Conservation (phyloP, 2,888 invertebrate genomes). For the Odontocerum albicorne region DNA sequence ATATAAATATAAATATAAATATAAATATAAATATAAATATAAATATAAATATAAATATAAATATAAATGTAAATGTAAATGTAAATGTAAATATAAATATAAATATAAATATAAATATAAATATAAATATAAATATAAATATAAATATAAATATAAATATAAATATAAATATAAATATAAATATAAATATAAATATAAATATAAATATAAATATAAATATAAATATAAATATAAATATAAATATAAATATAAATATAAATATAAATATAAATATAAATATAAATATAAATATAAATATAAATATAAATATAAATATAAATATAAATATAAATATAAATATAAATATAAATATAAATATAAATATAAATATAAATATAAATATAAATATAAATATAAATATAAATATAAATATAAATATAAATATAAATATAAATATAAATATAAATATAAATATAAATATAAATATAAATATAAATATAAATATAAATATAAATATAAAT, state of each 20-base stretch:
- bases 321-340: slow-evolving; percentile 36
- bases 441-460: slow-evolving; percentile 15
- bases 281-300: slow-evolving; percentile 2
- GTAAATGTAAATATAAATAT: background rate
- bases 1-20: background rate
- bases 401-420: slow-evolving; percentile 22
- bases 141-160: background rate
- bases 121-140: background rate
- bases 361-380: slow-evolving; percentile 28
- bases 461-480: slow-evolving; percentile 1
- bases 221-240: background rate
- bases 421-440: slow-evolving; percentile 19
- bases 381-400: slow-evolving; percentile 23
- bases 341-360: slow-evolving; percentile 30
- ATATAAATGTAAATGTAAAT: background rate
- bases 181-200: background rate
- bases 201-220: background rate
- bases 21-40: background rate
- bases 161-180: background rate
- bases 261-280: slow-evolving; percentile 12
- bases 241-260: slow-evolving; percentile 15
- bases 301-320: slow-evolving; percentile 22
- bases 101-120: background rate
- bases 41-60: background rate
- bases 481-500: slow-evolving; percentile 3